Evolutionary conservation across 2,797 vertebrate species (phyloP), one percentile per base, ranked within the genome.

Genomic region (Melopsittacus undulatus): DNA sequence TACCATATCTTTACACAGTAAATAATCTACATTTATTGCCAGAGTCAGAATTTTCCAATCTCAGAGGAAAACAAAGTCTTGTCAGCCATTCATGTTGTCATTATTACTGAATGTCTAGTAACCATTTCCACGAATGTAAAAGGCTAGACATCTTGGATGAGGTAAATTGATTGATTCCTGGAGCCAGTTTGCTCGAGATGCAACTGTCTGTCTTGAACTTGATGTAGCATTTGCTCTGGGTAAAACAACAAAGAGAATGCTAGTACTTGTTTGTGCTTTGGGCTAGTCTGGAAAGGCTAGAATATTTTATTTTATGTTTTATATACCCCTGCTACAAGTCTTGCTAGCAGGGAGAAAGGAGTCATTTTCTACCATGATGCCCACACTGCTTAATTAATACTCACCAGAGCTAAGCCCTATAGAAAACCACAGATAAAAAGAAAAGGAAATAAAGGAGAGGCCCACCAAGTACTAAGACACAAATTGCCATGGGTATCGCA

Each of bases 211-310:
- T 92, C 96, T 96, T 30, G 5, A 81, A 90, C 70, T 91, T 91
- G 70, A 17, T 93, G 86, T 87, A 87, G 57, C 69, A 34, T 97
- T 96, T 96, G 66, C 94, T 92, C 70, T 91, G 74, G 75, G 89
- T 92, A 57, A 76, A 95, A 87, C 88, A 96, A 96, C 92, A 97
- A 95, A 97, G 95, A 83, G 88, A 96, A 96, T 94, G 49, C 70
- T 79, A 48, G 48, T 43, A 43, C 51, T 67, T 84, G 90, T 94
- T 95, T 92, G 88, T 95, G 92, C 83, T 93, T 80, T 95, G 78
- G 86, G 82, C 84, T 93, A 84, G 90, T 90, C 48, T 56, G 86
- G 52, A 56, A 77, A 70, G 67, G 49, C 32, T 23, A 54, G 66
- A 89, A 91, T 93, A 92, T 89, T 85, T 85, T 74, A n/a, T 78